A percentile compares a stretch with the other conserved stretches of the same genome.
Evolutionary conservation across 2,888 invertebrate genomes (phyloP).

Genomic region (Oligia fasciuncula): DNA sequence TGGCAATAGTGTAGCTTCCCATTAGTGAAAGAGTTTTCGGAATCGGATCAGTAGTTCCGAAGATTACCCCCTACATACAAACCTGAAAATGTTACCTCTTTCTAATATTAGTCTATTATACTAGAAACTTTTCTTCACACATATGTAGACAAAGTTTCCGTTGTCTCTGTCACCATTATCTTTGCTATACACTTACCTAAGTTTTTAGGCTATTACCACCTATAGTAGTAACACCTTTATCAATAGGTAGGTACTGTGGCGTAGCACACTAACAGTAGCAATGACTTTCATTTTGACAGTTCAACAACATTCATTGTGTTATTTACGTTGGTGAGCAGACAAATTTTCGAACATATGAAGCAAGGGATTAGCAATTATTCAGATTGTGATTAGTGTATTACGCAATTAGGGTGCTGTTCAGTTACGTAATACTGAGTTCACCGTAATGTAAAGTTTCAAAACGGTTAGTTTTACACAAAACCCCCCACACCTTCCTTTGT

Average conservation of each 20-base stretch:
- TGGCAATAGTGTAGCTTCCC: background rate
- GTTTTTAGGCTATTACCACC: background rate
- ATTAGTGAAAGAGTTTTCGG: background rate
- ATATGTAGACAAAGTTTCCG: background rate
- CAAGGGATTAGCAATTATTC: background rate
- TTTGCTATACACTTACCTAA: background rate
- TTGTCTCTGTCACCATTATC: background rate
- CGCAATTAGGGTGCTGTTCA: background rate
- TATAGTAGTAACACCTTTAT: background rate
- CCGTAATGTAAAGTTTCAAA: background rate
- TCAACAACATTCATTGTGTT: background rate
- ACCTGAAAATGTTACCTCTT: background rate
- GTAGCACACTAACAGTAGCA: background rate
- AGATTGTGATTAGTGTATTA: background rate
- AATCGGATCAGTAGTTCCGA: background rate
- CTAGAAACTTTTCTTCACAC: background rate
- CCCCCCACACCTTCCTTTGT: constrained; percentile 23
- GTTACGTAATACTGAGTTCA: background rate
- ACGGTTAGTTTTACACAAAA: constrained; percentile 29
- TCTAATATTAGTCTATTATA: background rate
- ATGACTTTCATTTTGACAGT: background rate
- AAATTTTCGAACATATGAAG: background rate
- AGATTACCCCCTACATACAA: background rate
- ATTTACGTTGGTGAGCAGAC: background rate
- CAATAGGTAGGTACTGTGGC: background rate